Percentiles rank a stretch among this genome's conserved stretches.
Evolutionary conservation across 2,797 vertebrate species (phyloP).

Genomic region (Lepus oiostolus): DNA sequence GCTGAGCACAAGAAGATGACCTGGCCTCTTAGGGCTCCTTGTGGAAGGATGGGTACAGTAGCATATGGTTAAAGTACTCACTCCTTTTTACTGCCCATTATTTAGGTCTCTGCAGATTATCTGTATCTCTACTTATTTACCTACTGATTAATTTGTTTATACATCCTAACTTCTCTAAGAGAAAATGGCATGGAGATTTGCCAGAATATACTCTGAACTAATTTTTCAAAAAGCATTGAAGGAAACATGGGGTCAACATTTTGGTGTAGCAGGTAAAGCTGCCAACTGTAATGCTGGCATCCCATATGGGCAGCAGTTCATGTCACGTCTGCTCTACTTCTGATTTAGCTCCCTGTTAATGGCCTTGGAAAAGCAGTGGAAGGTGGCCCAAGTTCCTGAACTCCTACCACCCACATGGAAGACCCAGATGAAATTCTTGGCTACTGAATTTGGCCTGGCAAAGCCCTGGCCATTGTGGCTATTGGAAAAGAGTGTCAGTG

Average conservation of each 20-base stretch:
- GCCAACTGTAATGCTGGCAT: too few relatives aligned
- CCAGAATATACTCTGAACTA: conserved; percentile 10
- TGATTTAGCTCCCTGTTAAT: too few relatives aligned
- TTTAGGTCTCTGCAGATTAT: neutral
- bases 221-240: neutral
- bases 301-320: too few relatives aligned
- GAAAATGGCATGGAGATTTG: neutral
- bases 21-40: neutral
- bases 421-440: too few relatives aligned
- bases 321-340: too few relatives aligned
- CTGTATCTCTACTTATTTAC: neutral
- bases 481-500: too few relatives aligned
- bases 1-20: neutral
- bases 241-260: neutral
- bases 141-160: neutral
- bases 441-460: too few relatives aligned
- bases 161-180: neutral
- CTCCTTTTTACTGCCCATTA: neutral
- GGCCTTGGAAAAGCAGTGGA: too few relatives aligned
- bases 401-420: too few relatives aligned
- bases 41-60: neutral
- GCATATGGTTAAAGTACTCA: neutral
- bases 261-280: too few relatives aligned
- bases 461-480: too few relatives aligned
- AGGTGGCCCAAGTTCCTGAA: too few relatives aligned